Conservation (phyloP, 2,888 invertebrate genomes). For the Mythimna loreyi region DNA sequence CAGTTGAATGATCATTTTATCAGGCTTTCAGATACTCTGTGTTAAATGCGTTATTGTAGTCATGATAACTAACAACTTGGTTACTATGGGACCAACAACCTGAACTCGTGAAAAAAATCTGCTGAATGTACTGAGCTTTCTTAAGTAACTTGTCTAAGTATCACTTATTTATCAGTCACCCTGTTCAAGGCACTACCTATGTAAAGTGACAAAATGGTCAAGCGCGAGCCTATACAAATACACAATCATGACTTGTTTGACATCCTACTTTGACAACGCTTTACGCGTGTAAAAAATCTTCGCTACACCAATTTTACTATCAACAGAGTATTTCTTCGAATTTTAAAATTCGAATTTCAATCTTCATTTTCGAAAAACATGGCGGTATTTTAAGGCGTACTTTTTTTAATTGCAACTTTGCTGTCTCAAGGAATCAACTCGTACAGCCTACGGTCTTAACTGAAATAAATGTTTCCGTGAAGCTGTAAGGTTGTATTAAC, state of each 20-base stretch:
- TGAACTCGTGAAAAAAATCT: too few relatives aligned
- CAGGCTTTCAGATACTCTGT: too few relatives aligned
- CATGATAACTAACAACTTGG: too few relatives aligned
- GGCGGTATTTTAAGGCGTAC: slow-evolving; percentile 35
- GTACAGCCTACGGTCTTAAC: slow-evolving; percentile 70
- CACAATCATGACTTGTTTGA: not conserved
- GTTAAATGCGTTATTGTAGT: too few relatives aligned
- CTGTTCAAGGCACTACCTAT: too few relatives aligned
- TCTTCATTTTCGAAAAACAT: slow-evolving; percentile 39
- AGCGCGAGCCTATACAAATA: not conserved
- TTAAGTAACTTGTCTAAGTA: too few relatives aligned
- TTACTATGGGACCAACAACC: too few relatives aligned
- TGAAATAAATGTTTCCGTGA: slow-evolving; percentile 83
- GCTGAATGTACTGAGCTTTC: too few relatives aligned
- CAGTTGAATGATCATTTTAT: too few relatives aligned
- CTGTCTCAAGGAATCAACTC: slow-evolving; percentile 61
- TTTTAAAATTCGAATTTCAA: slow-evolving; percentile 37
- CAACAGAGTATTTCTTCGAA: slow-evolving; percentile 48
- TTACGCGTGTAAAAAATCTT: not conserved
- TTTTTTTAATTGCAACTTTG: slow-evolving; percentile 61
- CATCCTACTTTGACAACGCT: not conserved
- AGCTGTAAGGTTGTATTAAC: slow-evolving; percentile 72
- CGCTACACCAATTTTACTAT: slow-evolving; percentile 24
- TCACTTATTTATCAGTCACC: too few relatives aligned
- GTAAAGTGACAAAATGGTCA: too few relatives aligned